phyloP scores from a whole-genome alignment of 2,797 vertebrate genomes.

The Hypotaenidia philippensis region DNA sequence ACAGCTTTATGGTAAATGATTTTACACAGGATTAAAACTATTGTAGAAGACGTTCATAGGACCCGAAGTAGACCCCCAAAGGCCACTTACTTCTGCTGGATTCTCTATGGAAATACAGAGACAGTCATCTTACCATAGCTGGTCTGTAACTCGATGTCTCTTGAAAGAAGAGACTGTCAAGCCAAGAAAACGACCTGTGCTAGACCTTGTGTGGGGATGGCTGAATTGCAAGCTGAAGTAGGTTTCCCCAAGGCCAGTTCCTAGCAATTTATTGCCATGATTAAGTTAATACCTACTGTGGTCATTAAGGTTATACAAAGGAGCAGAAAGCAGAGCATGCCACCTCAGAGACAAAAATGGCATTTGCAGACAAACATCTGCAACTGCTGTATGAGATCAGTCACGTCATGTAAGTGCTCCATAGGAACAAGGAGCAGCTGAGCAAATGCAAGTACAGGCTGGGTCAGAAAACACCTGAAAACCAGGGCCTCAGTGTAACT shows the following conservation, averaged over 20 bases:
- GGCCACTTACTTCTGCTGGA: not conserved
- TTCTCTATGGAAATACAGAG: not conserved
- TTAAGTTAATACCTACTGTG: no score
- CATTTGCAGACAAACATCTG: not conserved
- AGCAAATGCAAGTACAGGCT: not conserved
- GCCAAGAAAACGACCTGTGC: not conserved
- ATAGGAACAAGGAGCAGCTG: not conserved
- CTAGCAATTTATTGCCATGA: not conserved
- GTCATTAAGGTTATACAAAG: not conserved
- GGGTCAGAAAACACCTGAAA: not conserved
- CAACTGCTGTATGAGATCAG: accelerated
- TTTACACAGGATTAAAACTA: not conserved
- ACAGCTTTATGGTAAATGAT: not conserved
- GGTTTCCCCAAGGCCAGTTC: accelerated
- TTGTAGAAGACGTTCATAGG: not conserved
- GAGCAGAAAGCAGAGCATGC: not conserved
- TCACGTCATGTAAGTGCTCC: not conserved
- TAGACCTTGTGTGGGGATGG: not conserved
- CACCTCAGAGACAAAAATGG: not conserved
- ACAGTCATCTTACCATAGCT: not conserved
- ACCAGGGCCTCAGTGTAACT: not conserved
- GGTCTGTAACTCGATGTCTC: not conserved
- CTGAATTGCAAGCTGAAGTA: not conserved
- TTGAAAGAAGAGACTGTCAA: not conserved
- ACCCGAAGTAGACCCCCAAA: not conserved